Evolutionary conservation across 2,113 vertebrate species (phyloP).

Genomic region (Rynchops niger): DNA sequence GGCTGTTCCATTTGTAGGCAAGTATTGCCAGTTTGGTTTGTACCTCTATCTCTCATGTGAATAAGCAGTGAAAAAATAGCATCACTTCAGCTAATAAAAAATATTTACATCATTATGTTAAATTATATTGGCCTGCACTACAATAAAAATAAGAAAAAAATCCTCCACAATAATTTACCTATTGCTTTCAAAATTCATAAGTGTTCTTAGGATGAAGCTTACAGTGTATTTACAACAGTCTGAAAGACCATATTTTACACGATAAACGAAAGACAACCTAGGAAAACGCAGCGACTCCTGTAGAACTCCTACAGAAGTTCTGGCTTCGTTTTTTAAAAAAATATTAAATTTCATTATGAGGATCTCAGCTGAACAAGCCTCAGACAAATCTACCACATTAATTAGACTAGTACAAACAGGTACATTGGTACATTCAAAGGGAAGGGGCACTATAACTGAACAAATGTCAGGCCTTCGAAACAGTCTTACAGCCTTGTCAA

Average conservation of each 20-base stretch:
- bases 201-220: neutral
- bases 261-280: neutral
- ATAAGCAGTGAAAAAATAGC: neutral
- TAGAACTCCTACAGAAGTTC: neutral
- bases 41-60: neutral
- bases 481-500: neutral
- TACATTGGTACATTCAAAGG: neutral
- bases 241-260: neutral
- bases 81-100: neutral
- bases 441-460: neutral
- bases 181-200: neutral
- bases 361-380: neutral
- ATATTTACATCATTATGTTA: neutral
- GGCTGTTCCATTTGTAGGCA: neutral
- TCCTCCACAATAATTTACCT: neutral
- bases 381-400: neutral
- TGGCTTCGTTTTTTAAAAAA: neutral
- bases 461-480: neutral
- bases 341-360: neutral
- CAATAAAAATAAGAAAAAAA: neutral
- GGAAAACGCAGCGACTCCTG: neutral
- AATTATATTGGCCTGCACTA: neutral
- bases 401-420: neutral
- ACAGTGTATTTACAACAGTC: neutral
- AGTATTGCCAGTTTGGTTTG: neutral